A percentile compares a stretch with the other conserved stretches of the same genome.
Conservation (phyloP, 2,113 vertebrate species). For the Thamnaconus septentrionalis region DNA sequence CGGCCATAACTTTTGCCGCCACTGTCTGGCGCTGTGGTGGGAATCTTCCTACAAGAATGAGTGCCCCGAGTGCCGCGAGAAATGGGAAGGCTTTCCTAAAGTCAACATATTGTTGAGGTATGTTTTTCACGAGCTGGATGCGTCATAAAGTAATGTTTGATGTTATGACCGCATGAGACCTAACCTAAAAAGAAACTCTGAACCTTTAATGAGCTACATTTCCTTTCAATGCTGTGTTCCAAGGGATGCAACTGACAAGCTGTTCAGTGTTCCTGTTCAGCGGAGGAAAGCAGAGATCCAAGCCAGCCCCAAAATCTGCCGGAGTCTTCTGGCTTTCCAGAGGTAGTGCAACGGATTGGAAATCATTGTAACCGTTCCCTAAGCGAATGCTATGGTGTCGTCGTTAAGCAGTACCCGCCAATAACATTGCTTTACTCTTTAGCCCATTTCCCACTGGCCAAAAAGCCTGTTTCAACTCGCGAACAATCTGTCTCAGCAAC, state of each 20-base stretch:
- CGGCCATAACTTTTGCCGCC: constrained; percentile 95
- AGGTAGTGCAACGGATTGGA: constrained; percentile 53
- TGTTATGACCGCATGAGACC: too few species aligned
- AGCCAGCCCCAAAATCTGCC: constrained; percentile 75
- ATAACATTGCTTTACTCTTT: background rate
- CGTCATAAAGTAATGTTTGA: too few species aligned
- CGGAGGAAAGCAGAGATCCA: constrained; percentile 83
- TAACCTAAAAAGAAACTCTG: background rate
- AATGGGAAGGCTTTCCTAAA: constrained; percentile 95
- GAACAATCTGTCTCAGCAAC: too few species aligned
- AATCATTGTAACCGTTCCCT: too few species aligned
- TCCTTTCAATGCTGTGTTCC: background rate
- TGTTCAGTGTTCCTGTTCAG: constrained; percentile 82
- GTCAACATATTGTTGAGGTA: constrained; percentile 94
- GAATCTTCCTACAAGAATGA: constrained; percentile 87
- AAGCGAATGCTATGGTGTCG: too few species aligned
- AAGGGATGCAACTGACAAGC: constrained; percentile 89
- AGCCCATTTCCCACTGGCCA: background rate
- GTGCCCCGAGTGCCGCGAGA: constrained; percentile 92
- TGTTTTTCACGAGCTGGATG: constrained; percentile 22
- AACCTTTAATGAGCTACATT: background rate
- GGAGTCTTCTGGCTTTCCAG: constrained; percentile 84
- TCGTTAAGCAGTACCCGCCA: background rate
- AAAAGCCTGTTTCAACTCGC: too few species aligned
- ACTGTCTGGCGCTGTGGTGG: constrained; percentile 95